Conservation (phyloP, 2,888 invertebrate species). For the Hymenopus coronatus region DNA sequence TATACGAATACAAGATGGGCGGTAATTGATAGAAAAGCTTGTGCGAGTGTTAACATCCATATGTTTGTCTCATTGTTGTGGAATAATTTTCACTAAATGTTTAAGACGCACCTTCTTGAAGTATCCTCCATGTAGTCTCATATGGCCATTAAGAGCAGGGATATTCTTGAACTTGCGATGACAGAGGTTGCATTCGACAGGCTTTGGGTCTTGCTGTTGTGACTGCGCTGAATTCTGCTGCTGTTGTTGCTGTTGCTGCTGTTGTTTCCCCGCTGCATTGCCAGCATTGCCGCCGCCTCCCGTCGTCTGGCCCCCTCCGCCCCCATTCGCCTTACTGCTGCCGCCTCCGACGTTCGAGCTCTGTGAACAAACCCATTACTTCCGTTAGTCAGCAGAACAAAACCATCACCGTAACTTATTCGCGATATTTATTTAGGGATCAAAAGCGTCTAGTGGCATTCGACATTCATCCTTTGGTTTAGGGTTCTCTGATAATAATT, state of each 20-base stretch:
- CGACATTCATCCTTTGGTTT: no score
- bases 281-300: constrained; percentile 47
- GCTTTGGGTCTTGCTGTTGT: constrained; percentile 59
- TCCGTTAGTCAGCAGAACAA: no score
- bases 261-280: constrained; percentile 39
- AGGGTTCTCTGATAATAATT: no score
- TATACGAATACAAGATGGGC: no score
- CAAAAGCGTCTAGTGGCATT: no score
- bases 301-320: constrained; percentile 16
- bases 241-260: constrained; percentile 20
- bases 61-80: no score
- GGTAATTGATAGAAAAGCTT: no score
- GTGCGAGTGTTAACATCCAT: no score
- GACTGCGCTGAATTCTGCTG: constrained; percentile 14
- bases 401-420: no score
- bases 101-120: constrained; percentile 74
- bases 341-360: constrained; percentile 22
- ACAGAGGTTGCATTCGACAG: constrained; percentile 93
- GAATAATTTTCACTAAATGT: no score
- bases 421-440: no score
- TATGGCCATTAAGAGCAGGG: constrained; percentile 96
- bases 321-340: constrained; percentile 23
- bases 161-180: constrained; percentile 96
- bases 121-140: constrained; percentile 96
- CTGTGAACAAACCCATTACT: constrained; percentile 1